Evolutionary conservation across 2,797 vertebrate genomes (phyloP).

Genomic region (Eospalax fontanierii): DNA sequence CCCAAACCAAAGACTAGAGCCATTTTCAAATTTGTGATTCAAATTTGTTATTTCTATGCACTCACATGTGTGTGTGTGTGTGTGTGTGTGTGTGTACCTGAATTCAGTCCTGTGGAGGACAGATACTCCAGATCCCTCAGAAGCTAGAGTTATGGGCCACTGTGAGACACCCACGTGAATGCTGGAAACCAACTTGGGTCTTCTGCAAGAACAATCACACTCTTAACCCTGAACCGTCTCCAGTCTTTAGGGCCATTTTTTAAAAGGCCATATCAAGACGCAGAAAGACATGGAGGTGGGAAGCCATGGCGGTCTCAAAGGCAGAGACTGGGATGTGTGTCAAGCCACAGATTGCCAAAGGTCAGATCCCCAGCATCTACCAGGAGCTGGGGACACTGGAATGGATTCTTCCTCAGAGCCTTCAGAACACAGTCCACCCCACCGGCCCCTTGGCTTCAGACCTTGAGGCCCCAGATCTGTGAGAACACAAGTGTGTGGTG

Average conservation of each 20-base stretch:
- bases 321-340: accelerated
- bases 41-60: too few species aligned
- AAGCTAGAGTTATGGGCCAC: too few species aligned
- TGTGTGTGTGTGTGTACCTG: too few species aligned
- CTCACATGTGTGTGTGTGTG: too few species aligned
- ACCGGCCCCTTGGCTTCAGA: accelerated
- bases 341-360: accelerated
- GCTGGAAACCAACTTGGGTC: too few species aligned
- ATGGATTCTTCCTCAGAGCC: neutral
- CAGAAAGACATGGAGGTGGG: neutral
- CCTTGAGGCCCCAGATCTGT: neutral
- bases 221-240: too few species aligned
- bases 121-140: too few species aligned
- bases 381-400: accelerated
- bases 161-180: too few species aligned
- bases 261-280: neutral
- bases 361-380: too few species aligned
- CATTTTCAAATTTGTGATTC: too few species aligned
- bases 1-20: neutral
- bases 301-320: accelerated
- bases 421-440: neutral
- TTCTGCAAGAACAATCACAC: too few species aligned
- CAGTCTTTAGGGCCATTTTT: neutral
- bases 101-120: too few species aligned
- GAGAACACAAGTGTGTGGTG: neutral